Evolutionary conservation across 92 coral and sea anemone species (phyloP), one percentile per base, ranked within the genome.

Genomic region (Palythoa caribaeorum): DNA sequence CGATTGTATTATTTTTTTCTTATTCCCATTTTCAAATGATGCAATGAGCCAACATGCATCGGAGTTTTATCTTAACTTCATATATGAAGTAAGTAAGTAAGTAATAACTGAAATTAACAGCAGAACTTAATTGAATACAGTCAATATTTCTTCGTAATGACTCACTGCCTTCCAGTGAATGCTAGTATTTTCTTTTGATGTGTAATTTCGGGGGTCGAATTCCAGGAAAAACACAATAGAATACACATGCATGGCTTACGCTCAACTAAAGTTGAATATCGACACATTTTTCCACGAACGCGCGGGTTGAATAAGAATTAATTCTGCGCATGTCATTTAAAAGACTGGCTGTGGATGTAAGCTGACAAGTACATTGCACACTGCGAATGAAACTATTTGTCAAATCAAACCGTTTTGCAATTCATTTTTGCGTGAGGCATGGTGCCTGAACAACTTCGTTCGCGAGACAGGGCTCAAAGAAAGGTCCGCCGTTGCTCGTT

Each of bases 221-320:
- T 79, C 84, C 84, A 16, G 84, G 84, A 79, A 79, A 79, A 79
- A 60, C 36, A 79, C 14, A 79, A 39, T 79, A 39, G 51, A 38
- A 79, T 62, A 21, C 84, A 63, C 28, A 63, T 63, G 70, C 21
- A 59, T 78, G 53, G 51, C 71, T n/a, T 40, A 6, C 50, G 12
- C 60, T 79, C 36, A 37, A 79, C 57, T 17, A 60, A 47, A 5
- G 70, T 35, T 79, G 38, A 19, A 79, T 36, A 62, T 79, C 73
- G 44, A 59, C 36, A 59, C 38, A 13, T 16, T 13, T 28, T 28
- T 28, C 28, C 28, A 28, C 28, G 28, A 28, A 28, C 28, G 28
- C 28, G 28, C 28, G 28, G 1, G 52, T 57, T 15, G 5, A 50
- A 17, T 59, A 38, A 17, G 37, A 79, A 60, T 79, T 28, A 28